Conservation (phyloP, 2,888 invertebrate genomes). For the Mesorhabditis sp. region DNA sequence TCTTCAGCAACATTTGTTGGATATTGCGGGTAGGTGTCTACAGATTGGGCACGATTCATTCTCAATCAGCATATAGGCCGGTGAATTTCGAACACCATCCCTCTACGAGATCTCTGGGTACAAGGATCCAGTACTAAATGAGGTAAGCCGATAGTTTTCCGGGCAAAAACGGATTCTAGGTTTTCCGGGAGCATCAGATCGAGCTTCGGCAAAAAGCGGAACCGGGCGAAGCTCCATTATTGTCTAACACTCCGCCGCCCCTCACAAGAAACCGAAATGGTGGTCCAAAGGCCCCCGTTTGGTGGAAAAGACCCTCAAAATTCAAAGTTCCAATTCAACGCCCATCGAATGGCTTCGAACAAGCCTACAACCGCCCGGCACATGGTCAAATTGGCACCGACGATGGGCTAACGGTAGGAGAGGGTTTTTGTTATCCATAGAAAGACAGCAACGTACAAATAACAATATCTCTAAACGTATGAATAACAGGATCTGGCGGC, state of each 20-base stretch:
- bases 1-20: no score
- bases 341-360: not conserved
- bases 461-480: not conserved
- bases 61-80: not conserved
- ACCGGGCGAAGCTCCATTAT: not conserved
- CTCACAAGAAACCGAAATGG: no score
- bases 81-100: not conserved
- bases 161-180: not conserved
- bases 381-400: no score
- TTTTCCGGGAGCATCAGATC: conserved; percentile 4
- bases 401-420: no score
- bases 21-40: no score
- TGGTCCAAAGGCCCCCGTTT: no score
- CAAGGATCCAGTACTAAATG: conserved; percentile 1
- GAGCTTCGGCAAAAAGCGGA: not conserved
- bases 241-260: conserved; percentile 5
- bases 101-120: conserved; percentile 1
- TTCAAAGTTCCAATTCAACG: not conserved
- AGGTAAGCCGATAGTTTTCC: not conserved
- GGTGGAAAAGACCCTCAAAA: not conserved
- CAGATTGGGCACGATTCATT: no score
- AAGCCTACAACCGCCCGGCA: not conserved
- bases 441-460: not conserved
- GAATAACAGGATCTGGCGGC: not conserved
- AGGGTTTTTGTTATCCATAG: no score